Base-by-base conservation (phyloP, 2,113 vertebrate genomes). In the Chascanopsetta lugubris region DNA sequence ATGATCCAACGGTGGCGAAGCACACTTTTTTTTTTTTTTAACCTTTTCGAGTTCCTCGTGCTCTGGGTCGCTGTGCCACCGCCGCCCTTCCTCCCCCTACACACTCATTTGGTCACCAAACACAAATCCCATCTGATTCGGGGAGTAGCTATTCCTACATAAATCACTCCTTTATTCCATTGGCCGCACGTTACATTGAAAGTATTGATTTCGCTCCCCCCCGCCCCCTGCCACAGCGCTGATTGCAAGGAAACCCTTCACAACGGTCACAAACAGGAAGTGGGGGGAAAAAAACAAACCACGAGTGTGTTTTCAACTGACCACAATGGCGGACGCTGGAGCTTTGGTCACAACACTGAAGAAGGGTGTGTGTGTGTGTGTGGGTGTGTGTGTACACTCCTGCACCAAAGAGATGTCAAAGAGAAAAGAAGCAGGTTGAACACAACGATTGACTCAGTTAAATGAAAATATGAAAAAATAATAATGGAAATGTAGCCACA, bases 131-230 rank as follows among this genome's bases (percentile, higher is more conserved):
- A 94, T 94, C 94, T 95, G 94, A 96, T 94, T 94, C 93, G 88
- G 90, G 88, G 93, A 93, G 93, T 90, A 94, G 94, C 92, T 92
- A 93, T 94, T 94, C 93, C 94, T 93, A 94, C 94, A 97, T 97
- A 96, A 98, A 98, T 98, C 96, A 97, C 94, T 95, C 94, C 93
- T 93, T 94, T 96, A 95, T 96, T 96, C 93, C 93, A 95, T 94
- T 95, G 95, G 94, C 96, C 93, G 94, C 94, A 94, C 93, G 93
- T 94, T 96, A 96, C 93, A 96, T 95, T 95, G 92, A 94, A 94
- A 95, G 91, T 98, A 98, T 98, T 97, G 96, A 98, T 98, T 95
- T 93, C 45, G 40, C 72, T 91, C 51, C 17, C 91, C 88, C 53
- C 36, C 49, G n/a, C 70, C 68, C 18, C 72, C 82, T 3, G 61